A percentile compares a stretch with the other conserved stretches of the same genome.
Evolutionary conservation across 2,888 invertebrate genomes (phyloP).

Genomic region (Watsonalla binaria): DNA sequence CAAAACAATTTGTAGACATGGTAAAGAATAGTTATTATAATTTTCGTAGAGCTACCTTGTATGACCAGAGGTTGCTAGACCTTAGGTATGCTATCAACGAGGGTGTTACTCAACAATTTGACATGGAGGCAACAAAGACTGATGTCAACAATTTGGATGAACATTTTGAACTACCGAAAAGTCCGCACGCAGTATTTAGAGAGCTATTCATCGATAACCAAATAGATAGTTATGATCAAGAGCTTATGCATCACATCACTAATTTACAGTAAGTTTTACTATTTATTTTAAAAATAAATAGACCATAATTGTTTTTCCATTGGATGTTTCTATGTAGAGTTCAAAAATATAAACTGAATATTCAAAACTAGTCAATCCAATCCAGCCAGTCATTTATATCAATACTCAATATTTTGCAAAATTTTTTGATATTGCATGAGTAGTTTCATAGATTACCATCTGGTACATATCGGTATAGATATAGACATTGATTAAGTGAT

Average conservation of each 20-base stretch:
- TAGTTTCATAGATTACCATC: too few species aligned
- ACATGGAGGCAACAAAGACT: slow-evolving; percentile 26
- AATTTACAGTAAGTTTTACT: slow-evolving; percentile 61
- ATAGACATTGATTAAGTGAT: too few species aligned
- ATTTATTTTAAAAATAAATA: background rate
- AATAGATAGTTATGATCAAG: slow-evolving; percentile 63
- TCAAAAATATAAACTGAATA: too few species aligned
- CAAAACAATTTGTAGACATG: slow-evolving; percentile 54
- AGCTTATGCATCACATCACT: slow-evolving; percentile 58
- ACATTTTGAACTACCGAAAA: slow-evolving; percentile 36
- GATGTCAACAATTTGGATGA: slow-evolving; percentile 19
- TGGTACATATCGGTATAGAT: too few species aligned
- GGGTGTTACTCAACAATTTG: slow-evolving; percentile 65
- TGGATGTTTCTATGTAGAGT: background rate
- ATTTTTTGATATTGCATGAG: too few species aligned
- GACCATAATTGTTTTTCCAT: background rate
- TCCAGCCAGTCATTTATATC: too few species aligned
- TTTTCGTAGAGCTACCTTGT: slow-evolving; percentile 67
- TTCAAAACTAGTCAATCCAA: too few species aligned
- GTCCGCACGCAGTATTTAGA: slow-evolving; percentile 68
- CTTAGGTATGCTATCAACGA: slow-evolving; percentile 70
- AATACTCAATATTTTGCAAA: too few species aligned
- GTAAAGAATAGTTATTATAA: slow-evolving; percentile 72
- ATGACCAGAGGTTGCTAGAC: slow-evolving; percentile 68
- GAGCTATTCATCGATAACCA: slow-evolving; percentile 65